Evolutionary conservation across 2,888 invertebrate genomes (phyloP), one percentile per base, ranked within the genome.

Genomic region (Tetragonula carbonaria): DNA sequence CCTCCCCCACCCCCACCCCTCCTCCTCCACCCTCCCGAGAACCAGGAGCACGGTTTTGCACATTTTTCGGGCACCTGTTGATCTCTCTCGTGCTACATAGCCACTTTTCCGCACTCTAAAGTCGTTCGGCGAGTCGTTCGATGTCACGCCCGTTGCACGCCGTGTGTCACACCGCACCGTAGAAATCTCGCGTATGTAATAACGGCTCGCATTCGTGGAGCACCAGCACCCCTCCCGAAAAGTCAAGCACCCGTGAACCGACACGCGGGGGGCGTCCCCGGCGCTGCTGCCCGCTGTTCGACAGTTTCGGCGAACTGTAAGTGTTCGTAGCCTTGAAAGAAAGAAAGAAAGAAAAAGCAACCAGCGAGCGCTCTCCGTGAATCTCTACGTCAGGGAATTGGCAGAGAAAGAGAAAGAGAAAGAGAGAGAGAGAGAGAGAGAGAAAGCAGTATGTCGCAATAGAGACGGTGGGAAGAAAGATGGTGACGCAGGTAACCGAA

Each of bases 31-130:
- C 1, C 53, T 18, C 53, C 18, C 53, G 5, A 18, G 18, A 8
- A 45, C n/a, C 18, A 71, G 85, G 74, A 86, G 72, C 84, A 80
- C 85, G 78, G 86, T 88, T 90, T 90, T 90, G 86, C 87, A 90
- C 83, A 87, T 87, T 91, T 91, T 90, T 90, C 87, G 90, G 85
- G 90, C 90, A 90, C 90, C 90, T 90, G 90, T 90, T 90, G 90
- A 90, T 90, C 90, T 78, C 88, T 89, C 89, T 83, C 86, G 81
- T 80, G 84, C 86, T 87, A 86, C 86, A 82, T 78, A 89, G 82
- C 84, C 86, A 78, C 78, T 75, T 86, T 81, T 78, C 85, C 85
- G 80, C 80, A 80, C 76, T 77, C 77, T 62, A 85, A 85, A 77
- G 63, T 85, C 80, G 73, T 76, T 76, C 67, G 70, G 85, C 14